phyloP scores from a whole-genome alignment of 2,888 invertebrate genomes.

The Aphidoletes aphidimyza region DNA sequence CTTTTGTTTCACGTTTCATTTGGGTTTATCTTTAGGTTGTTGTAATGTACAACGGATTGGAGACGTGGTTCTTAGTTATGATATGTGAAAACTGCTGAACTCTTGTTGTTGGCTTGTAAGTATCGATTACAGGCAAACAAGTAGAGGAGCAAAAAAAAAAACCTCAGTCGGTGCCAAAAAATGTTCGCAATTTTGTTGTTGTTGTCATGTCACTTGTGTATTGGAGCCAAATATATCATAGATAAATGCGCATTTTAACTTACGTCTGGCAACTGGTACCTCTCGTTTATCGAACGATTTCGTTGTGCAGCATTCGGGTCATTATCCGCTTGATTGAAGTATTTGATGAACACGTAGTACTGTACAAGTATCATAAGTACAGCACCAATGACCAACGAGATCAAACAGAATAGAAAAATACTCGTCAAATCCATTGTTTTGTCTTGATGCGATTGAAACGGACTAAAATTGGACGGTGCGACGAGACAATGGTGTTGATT shows the following conservation, averaged over 20 bases:
- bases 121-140: background rate
- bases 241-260: constrained; percentile 55
- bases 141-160: background rate
- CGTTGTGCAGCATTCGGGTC: constrained; percentile 60
- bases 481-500: no score
- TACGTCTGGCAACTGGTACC: constrained; percentile 69
- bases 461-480: no score
- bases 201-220: background rate
- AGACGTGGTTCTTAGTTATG: no score
- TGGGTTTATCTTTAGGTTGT: no score
- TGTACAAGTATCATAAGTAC: constrained; percentile 69
- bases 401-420: constrained; percentile 67
- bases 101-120: no score
- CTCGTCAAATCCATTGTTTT: constrained; percentile 66
- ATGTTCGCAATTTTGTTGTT: no score
- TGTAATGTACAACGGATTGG: no score
- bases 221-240: background rate
- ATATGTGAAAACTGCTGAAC: no score
- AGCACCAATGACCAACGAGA: constrained; percentile 69
- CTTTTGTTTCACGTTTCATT: no score
- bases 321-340: constrained; percentile 65
- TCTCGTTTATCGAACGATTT: constrained; percentile 64
- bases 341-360: constrained; percentile 69
- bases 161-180: background rate
- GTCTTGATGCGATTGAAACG: background rate